Evolutionary conservation across 2,888 invertebrate genomes (phyloP).

Genomic region (Melanostoma mellinum): DNA sequence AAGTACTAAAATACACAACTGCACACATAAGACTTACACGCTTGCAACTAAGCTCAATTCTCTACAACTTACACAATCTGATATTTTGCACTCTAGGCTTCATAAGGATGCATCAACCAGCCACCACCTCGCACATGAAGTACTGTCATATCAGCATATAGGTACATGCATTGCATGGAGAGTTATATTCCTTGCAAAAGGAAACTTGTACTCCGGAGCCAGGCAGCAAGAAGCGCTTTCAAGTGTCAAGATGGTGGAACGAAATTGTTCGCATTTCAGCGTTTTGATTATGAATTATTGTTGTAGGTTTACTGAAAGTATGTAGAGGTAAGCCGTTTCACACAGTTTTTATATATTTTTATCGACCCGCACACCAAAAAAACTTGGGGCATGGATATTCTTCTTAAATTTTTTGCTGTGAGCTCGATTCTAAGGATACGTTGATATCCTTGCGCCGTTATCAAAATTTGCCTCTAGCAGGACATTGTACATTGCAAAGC

Average conservation of each 20-base stretch:
- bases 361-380: background rate
- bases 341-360: background rate
- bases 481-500: slow-evolving; percentile 25
- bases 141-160: background rate
- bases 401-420: background rate
- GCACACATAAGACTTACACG: too few species aligned
- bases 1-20: too few species aligned
- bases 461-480: slow-evolving; percentile 25
- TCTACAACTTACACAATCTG: background rate
- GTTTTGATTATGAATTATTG: slow-evolving; percentile 1
- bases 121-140: too few species aligned
- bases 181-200: too few species aligned
- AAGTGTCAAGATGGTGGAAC: background rate
- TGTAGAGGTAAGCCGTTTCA: background rate
- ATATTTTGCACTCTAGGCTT: background rate
- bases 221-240: background rate
- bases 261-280: background rate
- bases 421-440: slow-evolving; percentile 4
- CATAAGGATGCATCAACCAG: background rate
- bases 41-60: too few species aligned
- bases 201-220: background rate
- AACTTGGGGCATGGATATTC: slow-evolving; percentile 4
- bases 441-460: slow-evolving; percentile 13
- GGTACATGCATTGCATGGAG: too few species aligned
- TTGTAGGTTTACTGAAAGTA: background rate